Conservation (phyloP, 2,888 invertebrate genomes). For the Vesta saturnalis region DNA sequence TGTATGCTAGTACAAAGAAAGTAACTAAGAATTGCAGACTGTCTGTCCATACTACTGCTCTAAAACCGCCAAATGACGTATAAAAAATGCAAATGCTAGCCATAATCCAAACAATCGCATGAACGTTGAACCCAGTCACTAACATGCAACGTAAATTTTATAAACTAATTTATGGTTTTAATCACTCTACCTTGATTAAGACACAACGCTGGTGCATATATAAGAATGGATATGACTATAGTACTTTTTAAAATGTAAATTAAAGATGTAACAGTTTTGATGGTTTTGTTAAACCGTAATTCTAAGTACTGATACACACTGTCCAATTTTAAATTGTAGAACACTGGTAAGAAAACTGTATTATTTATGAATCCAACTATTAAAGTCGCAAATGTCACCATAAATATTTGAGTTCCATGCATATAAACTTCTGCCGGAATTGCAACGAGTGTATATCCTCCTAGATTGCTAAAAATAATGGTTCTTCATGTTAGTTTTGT, state of each 20-base stretch:
- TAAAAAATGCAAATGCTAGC: slow-evolving; percentile 79
- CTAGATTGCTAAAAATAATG: not conserved
- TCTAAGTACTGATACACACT: slow-evolving; percentile 76
- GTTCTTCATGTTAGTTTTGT: not conserved
- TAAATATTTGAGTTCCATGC: slow-evolving; percentile 75
- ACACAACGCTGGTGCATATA: slow-evolving; percentile 75
- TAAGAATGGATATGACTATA: slow-evolving; percentile 71
- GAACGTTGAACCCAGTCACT: slow-evolving; percentile 74
- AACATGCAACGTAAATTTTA: slow-evolving; percentile 32
- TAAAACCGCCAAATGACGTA: slow-evolving; percentile 74
- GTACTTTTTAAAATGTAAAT: slow-evolving; percentile 69
- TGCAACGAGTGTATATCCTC: slow-evolving; percentile 73
- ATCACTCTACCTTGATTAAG: slow-evolving; percentile 75
- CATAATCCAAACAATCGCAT: slow-evolving; percentile 71
- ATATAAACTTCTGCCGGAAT: slow-evolving; percentile 79
- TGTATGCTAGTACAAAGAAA: slow-evolving; percentile 54
- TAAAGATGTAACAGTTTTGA: slow-evolving; percentile 69
- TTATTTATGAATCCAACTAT: slow-evolving; percentile 52
- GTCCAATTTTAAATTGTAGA: slow-evolving; percentile 74
- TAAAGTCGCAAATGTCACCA: slow-evolving; percentile 58
- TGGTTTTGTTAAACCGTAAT: slow-evolving; percentile 69
- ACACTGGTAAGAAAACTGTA: slow-evolving; percentile 70
- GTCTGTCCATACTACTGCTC: slow-evolving; percentile 73
- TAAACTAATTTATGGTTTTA: no score
- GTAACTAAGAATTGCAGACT: slow-evolving; percentile 63